A percentile compares a stretch with the other conserved stretches of the same genome.
These are phyloP conservation scores for Cassiopea andromeda DNA, from an alignment of 30 jellyfish, hydroid and myxozoan genomes.

Conservation along the genomic window DNA sequence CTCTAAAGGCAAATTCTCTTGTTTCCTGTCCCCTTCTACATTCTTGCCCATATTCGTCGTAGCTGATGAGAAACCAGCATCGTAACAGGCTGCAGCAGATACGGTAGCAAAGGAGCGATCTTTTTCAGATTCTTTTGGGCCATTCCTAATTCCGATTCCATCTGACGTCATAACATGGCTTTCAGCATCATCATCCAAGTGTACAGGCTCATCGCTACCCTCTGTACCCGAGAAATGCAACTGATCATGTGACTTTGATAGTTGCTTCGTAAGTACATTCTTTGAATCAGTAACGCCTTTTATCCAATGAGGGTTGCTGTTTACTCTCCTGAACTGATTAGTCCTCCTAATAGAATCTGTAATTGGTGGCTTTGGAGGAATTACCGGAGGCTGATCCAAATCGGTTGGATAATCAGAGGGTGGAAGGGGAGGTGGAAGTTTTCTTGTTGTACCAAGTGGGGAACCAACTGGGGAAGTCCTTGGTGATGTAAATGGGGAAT, in stretches of 20 bases:
- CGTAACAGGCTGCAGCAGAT: not conserved
- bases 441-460: conserved; percentile 39
- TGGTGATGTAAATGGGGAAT: conserved; percentile 80
- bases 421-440: conserved; percentile 80
- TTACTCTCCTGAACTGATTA: conserved; percentile 45
- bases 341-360: conserved; percentile 6
- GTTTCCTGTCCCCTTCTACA: not conserved
- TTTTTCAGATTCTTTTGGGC: not conserved
- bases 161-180: not conserved
- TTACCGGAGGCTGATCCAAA: conserved; percentile 64
- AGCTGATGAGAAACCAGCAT: not conserved
- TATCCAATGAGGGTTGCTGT: conserved; percentile 69
- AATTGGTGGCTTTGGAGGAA: conserved; percentile 77
- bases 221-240: conserved; percentile 16
- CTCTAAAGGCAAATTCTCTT: not conserved
- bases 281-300: not conserved
- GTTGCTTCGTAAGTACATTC: not conserved
- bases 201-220: not conserved
- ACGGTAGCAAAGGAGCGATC: not conserved
- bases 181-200: not conserved
- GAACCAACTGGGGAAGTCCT: conserved; percentile 76
- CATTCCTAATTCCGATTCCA: not conserved
- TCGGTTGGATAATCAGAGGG: conserved; percentile 56
- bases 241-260: conserved; percentile 68
- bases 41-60: not conserved